Evolutionary conservation across 2,888 invertebrate genomes (phyloP).

Genomic region (Agrochola litura): DNA sequence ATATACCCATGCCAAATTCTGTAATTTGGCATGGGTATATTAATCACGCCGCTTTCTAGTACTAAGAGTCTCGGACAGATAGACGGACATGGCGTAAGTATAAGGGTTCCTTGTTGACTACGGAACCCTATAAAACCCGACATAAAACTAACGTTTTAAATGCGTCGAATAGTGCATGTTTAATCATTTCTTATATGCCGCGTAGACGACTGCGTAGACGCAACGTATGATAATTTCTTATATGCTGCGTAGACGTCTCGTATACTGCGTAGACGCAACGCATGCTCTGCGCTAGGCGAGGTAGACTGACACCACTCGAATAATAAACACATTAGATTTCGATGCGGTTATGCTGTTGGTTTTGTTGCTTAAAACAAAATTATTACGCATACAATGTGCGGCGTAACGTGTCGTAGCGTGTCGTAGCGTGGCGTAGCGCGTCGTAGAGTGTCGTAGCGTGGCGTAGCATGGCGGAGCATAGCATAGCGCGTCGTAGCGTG

Average conservation of each 20-base stretch:
- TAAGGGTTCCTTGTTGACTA: too few species aligned
- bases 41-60: too few species aligned
- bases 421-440: not conserved
- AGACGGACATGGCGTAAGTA: too few species aligned
- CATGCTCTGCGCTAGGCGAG: too few species aligned
- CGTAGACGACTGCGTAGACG: not conserved
- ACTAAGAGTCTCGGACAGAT: too few species aligned
- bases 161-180: not conserved
- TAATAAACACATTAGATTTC: not conserved
- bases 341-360: too few species aligned
- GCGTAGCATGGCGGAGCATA: not conserved
- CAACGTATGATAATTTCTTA: too few species aligned
- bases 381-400: not conserved
- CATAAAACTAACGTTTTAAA: not conserved
- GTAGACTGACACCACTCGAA: not conserved
- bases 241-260: not conserved
- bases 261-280: conserved; percentile 1
- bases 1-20: too few species aligned
- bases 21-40: too few species aligned
- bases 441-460: not conserved
- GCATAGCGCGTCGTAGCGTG: not conserved
- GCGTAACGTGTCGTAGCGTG: not conserved
- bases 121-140: not conserved
- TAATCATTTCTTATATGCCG: not conserved
- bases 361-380: not conserved